These are phyloP conservation scores for Eledone cirrhosa DNA, from an alignment of 2,888 invertebrate genomes.

Conservation along the genomic window DNA sequence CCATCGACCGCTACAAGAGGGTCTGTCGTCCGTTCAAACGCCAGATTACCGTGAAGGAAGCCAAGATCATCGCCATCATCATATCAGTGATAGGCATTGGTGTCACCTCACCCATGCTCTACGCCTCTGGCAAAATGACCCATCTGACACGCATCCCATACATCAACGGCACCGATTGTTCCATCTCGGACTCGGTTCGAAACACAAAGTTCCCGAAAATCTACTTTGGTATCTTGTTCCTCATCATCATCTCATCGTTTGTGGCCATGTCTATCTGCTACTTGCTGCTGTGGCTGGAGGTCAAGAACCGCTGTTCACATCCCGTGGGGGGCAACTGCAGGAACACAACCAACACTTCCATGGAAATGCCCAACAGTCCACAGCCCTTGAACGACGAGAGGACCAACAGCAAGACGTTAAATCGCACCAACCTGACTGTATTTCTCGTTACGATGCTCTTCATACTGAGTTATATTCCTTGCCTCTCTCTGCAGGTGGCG, in stretches of 20 bases:
- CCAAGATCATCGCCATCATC: conserved; percentile 38
- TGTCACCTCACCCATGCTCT: conserved; percentile 36
- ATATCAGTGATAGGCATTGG: conserved; percentile 33
- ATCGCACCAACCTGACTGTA: conserved; percentile 28
- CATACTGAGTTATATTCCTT: conserved; percentile 40
- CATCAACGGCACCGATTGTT: background rate
- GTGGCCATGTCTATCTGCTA: conserved; percentile 28
- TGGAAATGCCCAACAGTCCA: conserved; percentile 39
- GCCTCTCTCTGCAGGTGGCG: conserved; percentile 33
- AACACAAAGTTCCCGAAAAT: conserved; percentile 11
- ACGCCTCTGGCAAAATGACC: background rate
- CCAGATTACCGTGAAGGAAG: conserved; percentile 44
- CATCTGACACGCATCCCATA: background rate
- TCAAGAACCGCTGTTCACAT: conserved; percentile 13
- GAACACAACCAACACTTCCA: conserved; percentile 41
- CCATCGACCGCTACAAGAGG: conserved; percentile 48
- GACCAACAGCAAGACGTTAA: conserved; percentile 36
- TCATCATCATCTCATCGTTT: conserved; percentile 19
- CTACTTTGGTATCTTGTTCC: conserved; percentile 7
- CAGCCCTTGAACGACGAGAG: conserved; percentile 32
- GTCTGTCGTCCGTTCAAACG: conserved; percentile 46
- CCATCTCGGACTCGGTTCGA: conserved; percentile 18
- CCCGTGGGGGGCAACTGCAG: background rate
- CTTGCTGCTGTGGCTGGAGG: background rate
- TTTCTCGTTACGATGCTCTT: conserved; percentile 38